These are phyloP conservation scores for Strigamia transsilvanica DNA, from an alignment of 2,888 invertebrate species.

Conservation along the genomic window DNA sequence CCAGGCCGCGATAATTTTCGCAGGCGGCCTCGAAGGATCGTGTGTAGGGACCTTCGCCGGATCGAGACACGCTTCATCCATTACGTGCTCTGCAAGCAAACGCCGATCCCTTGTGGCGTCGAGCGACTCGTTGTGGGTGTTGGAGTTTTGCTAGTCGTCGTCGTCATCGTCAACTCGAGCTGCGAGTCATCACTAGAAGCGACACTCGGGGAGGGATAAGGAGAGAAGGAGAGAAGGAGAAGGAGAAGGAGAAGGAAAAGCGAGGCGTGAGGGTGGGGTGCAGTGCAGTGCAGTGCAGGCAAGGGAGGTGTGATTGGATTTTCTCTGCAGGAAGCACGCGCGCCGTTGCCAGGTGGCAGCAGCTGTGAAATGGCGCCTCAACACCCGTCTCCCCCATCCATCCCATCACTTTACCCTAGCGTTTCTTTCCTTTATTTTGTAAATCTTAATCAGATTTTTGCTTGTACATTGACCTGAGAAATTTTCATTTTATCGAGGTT, in stretches of 20 bases:
- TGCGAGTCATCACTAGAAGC: not conserved
- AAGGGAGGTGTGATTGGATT: slow-evolving; percentile 37
- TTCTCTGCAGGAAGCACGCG: slow-evolving; percentile 33
- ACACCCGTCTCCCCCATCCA: slow-evolving; percentile 9
- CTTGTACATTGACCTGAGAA: not conserved
- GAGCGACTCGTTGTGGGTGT: slow-evolving; percentile 27
- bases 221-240: not conserved
- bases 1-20: slow-evolving; percentile 38
- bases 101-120: slow-evolving; percentile 33
- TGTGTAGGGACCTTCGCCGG: not conserved
- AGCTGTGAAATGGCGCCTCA: slow-evolving; percentile 37
- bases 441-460: slow-evolving; percentile 30
- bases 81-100: slow-evolving; percentile 38
- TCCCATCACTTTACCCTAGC: not conserved
- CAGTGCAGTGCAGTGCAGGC: not conserved
- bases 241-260: not conserved
- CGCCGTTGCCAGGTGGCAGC: slow-evolving; percentile 37
- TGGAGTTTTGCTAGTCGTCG: slow-evolving; percentile 26
- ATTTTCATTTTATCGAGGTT: not conserved
- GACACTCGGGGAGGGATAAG: slow-evolving; percentile 17
- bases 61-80: slow-evolving; percentile 41
- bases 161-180: slow-evolving; percentile 6
- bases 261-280: not conserved
- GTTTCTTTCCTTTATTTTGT: not conserved
- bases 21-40: slow-evolving; percentile 33